Conservation (phyloP, 2,113 vertebrate genomes). For the Nymphicus hollandicus region DNA sequence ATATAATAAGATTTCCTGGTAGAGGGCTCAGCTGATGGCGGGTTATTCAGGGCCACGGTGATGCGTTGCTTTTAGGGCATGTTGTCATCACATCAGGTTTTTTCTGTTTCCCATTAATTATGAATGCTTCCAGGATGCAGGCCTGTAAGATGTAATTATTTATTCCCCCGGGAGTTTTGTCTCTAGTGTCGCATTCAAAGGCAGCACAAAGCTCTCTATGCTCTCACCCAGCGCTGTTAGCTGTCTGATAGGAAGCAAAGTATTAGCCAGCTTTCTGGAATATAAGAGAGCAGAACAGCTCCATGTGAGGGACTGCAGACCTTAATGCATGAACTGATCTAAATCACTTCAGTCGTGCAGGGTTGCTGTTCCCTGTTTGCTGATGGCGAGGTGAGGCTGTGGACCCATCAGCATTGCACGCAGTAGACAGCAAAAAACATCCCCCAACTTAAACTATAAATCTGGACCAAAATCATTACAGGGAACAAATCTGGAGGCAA, state of each 20-base stretch:
- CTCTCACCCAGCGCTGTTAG: rapidly evolving
- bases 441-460: not conserved
- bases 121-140: not conserved
- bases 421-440: rapidly evolving
- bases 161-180: not conserved
- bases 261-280: not conserved
- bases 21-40: not conserved
- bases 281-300: rapidly evolving
- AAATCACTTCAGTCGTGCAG: rapidly evolving
- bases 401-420: rapidly evolving
- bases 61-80: not conserved
- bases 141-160: not conserved
- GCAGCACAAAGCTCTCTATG: rapidly evolving
- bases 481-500: not conserved
- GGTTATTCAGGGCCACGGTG: not conserved
- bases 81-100: not conserved
- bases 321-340: rapidly evolving
- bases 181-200: not conserved
- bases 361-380: not conserved
- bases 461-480: not conserved
- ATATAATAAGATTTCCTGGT: not conserved
- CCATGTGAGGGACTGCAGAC: rapidly evolving
- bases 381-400: rapidly evolving
- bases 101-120: slow-evolving; percentile 2
- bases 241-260: not conserved